phyloP scores from a whole-genome alignment of 1,140 invertebrate genomes.

The Apis dorsata region DNA sequence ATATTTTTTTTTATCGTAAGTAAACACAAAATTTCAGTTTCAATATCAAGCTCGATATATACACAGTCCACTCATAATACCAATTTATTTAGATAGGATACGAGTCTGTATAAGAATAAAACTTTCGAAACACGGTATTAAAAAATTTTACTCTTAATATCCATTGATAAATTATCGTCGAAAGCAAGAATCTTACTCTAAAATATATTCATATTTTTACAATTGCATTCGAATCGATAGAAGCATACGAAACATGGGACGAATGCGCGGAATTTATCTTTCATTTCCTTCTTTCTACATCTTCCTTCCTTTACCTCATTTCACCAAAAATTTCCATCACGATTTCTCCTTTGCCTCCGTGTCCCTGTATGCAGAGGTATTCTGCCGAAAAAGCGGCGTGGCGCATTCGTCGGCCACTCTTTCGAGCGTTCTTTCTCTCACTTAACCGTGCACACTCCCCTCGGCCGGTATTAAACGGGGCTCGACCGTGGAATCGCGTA shows the following conservation, averaged over 20 bases:
- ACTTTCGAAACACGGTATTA: too few relatives aligned
- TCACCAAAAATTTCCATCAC: constrained; percentile 21
- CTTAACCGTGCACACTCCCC: neutral
- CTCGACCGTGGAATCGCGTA: constrained; percentile 50
- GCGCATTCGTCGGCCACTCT: neutral
- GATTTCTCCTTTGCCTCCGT: constrained; percentile 10
- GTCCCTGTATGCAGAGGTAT: neutral
- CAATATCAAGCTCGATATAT: too few relatives aligned
- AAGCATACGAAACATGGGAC: too few relatives aligned
- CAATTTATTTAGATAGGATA: too few relatives aligned
- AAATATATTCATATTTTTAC: too few relatives aligned
- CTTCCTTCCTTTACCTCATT: neutral
- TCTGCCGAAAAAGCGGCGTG: constrained; percentile 28
- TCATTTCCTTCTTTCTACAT: neutral
- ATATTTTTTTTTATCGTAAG: neutral
- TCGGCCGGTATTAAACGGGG: constrained; percentile 15
- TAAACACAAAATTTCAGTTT: too few relatives aligned
- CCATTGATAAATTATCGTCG: too few relatives aligned
- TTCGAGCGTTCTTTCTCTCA: neutral
- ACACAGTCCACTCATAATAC: too few relatives aligned
- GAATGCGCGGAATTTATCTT: neutral
- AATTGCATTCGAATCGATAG: too few relatives aligned
- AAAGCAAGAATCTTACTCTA: too few relatives aligned
- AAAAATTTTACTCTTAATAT: too few relatives aligned
- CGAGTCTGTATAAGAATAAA: too few relatives aligned